Percentiles rank a stretch among this genome's conserved stretches.
Conservation (phyloP, 2,113 vertebrate species). For the Malurus cyaneus region DNA sequence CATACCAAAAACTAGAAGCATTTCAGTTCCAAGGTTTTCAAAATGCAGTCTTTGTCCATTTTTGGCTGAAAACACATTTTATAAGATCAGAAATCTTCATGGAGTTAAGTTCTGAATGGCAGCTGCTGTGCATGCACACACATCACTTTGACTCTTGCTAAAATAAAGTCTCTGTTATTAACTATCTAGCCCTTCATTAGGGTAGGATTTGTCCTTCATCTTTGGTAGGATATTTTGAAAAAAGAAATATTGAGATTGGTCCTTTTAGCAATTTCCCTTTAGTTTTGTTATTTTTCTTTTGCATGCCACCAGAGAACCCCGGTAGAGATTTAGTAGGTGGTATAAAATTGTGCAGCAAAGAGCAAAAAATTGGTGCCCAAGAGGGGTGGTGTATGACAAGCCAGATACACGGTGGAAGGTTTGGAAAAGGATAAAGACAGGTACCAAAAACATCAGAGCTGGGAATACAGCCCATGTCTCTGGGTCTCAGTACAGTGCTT, state of each 20-base stretch:
- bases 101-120: neutral
- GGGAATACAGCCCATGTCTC: neutral
- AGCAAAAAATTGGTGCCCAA: neutral
- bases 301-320: neutral
- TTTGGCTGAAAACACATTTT: neutral
- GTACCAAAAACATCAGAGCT: neutral
- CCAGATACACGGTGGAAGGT: neutral
- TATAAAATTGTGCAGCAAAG: neutral
- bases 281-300: neutral
- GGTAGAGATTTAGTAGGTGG: neutral
- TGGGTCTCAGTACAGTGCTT: neutral
- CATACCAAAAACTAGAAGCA: neutral
- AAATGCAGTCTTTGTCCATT: neutral
- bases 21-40: neutral
- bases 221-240: neutral
- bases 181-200: neutral
- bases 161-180: neutral
- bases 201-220: neutral
- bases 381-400: neutral
- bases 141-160: neutral
- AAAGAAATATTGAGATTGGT: neutral
- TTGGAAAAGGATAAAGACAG: neutral
- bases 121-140: neutral
- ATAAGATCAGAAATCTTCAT: neutral
- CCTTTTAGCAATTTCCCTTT: neutral